Evolutionary conservation across 2,113 vertebrate species (phyloP), one percentile per base, ranked within the genome.

Genomic region (Elgaria multicarinata): DNA sequence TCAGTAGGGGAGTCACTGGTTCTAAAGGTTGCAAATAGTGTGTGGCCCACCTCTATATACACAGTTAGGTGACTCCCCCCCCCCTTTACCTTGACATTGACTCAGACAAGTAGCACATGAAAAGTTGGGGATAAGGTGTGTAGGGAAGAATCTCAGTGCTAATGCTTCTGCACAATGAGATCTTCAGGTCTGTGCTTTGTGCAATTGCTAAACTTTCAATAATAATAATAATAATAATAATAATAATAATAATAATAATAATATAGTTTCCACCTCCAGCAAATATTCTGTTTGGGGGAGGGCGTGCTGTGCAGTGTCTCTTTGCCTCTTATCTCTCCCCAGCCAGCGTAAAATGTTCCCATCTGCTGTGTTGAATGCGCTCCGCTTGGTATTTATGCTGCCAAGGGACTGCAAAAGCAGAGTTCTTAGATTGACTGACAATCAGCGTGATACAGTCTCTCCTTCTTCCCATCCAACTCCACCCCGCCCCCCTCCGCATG

Each of bases 391-490:
- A 80, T 82, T 89, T 53, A 6, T n/a, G 42, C 67, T 31, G 10
- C 1, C 81, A 66, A 81, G 42, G 81, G 64, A 44, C 10, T 3
- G 1, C 2, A 33, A 9, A 92, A 90, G 85, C 85, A 69, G 88
- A 26, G 24, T 72, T 90, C 90, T 84, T 78, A 77, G 93, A 83
- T 14, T 90, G 88, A 92, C 86, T 92, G 93, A 83, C 85, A 90
- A 66, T 7, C 62, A 33, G 66, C 67, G 3, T 33, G 82, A 95
- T 92, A 92, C 13, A 42, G 89, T 81, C 88, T 86, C 90, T 92
- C 39, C 53, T 71, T 3, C 72, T 12, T 88, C 31, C 58, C 75
- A 28, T 22, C 31, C 55, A 16, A 31, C 3, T 44, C 66, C 72
- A 22, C 44, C 58, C 42, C n/a, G 55, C 20, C 1, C 31, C 58